Conservation (phyloP, 2,888 invertebrate genomes). For the Caenorhabditis sp. region DNA sequence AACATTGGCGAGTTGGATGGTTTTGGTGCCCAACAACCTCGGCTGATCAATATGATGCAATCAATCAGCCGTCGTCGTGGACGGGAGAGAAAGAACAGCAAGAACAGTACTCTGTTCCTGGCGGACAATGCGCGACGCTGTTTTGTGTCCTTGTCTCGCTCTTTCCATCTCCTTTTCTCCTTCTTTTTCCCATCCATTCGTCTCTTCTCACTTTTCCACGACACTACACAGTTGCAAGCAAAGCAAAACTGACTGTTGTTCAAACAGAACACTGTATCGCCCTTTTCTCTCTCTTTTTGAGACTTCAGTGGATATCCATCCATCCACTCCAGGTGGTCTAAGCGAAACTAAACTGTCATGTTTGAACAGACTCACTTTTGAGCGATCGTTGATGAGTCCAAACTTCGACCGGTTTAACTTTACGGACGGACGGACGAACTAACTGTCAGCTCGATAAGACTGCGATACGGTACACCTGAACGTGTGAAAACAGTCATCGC, state of each 20-base stretch:
- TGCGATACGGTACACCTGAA: no score
- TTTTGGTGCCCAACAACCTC: no score
- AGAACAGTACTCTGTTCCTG: neutral
- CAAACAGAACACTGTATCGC: constrained; percentile 37
- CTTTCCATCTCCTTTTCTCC: constrained; percentile 1
- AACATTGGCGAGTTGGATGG: constrained; percentile 3
- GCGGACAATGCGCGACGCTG: constrained; percentile 11
- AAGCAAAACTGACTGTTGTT: no score
- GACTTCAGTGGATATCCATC: no score
- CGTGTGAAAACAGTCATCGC: no score
- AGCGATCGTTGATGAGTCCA: neutral
- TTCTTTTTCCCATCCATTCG: neutral
- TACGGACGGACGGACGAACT: no score
- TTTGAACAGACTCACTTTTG: neutral
- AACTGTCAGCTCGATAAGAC: no score
- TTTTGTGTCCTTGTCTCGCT: neutral
- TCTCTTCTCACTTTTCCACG: constrained; percentile 22
- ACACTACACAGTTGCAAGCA: constrained; percentile 19
- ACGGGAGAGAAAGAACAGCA: no score
- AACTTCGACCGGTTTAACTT: no score
- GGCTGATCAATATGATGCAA: constrained; percentile 37
- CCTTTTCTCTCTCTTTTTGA: neutral
- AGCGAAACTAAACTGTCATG: neutral
- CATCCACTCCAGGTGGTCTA: constrained; percentile 15
- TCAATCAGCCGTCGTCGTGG: no score